Percentiles rank a stretch among this genome's conserved stretches.
phyloP scores from a whole-genome alignment of 2,888 invertebrate species.

The Himalopsyche anomala region DNA sequence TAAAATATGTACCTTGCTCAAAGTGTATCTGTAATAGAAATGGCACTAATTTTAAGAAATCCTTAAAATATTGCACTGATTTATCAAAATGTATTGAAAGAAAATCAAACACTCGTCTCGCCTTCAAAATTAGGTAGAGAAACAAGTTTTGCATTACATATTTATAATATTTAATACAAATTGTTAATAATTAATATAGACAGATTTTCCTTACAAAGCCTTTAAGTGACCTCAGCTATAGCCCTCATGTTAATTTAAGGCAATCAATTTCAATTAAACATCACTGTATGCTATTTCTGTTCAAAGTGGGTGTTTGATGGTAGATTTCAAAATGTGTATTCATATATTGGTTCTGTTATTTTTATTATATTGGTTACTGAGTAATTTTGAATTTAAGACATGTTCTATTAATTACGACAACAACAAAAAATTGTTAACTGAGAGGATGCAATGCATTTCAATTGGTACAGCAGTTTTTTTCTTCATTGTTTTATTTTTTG shows the following conservation, averaged over 20 bases:
- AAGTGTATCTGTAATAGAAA: conserved; percentile 56
- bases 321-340: background rate
- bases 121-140: conserved; percentile 40
- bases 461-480: no score
- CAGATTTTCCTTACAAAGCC: conserved; percentile 50
- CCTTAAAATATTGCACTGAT: conserved; percentile 54
- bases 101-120: conserved; percentile 39
- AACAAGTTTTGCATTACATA: background rate
- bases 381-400: no score
- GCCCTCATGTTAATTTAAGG: conserved; percentile 26
- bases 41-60: conserved; percentile 59
- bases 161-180: conserved; percentile 29
- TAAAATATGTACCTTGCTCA: conserved; percentile 61
- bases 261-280: background rate
- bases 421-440: no score
- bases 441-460: no score
- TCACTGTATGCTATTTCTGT: background rate
- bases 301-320: background rate
- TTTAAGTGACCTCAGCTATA: conserved; percentile 50
- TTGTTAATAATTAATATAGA: conserved; percentile 2
- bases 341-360: conserved; percentile 6
- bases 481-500: no score
- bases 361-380: background rate
- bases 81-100: conserved; percentile 46
- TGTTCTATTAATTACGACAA: no score